Base-by-base conservation (phyloP, 2,888 invertebrate species). In the Microdon myrmicae region DNA sequence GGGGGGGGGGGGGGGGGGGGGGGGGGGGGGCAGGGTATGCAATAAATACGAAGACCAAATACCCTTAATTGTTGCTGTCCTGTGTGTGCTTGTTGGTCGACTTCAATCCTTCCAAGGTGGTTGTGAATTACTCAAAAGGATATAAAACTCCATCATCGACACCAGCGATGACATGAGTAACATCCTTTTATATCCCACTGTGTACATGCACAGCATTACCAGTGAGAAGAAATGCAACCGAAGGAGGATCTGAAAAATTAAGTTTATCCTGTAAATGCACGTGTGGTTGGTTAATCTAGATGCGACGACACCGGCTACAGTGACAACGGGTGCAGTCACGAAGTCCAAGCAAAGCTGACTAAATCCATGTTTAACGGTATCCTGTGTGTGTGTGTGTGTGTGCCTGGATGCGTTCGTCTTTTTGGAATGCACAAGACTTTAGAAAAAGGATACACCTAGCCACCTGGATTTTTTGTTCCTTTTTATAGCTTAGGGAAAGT, bases 31-130 rank as follows among this genome's bases (percentile, higher is more conserved):
- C 47, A 38, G 35, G 43, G 54, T 60, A 60, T 60, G 60, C 48
- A 60, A 54, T 60, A 60, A 60, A 60, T 60, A 60, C 48, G 31
- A 41, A 48, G 60, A 37, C 32, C 53, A 54, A 48, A 54, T 38
- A 54, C 41, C 54, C 60, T 60, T 54, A 60, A 60, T 60, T 54
- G 60, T 60, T 60, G 60, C 60, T 22, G 54, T 60, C 54, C 60
- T 17, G 14, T 60, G n/a, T n/a, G 59, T 41, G 60, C 54, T 60
- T 60, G 60, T 48, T 43, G 54, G 54, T 22, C 44, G 38, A 20
- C 48, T 60, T n/a, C 43, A 48, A 23, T 48, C 26, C 54, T 43
- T 37, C 17, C 12, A 28, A 37, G 31, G 38, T 28, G 25, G 39
- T 14, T 53, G 54, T 28, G 43, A 48, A 48, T 60, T 38, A 60